phyloP scores from a whole-genome alignment of 2,113 vertebrate genomes.

The Pycnonotus jocosus region DNA sequence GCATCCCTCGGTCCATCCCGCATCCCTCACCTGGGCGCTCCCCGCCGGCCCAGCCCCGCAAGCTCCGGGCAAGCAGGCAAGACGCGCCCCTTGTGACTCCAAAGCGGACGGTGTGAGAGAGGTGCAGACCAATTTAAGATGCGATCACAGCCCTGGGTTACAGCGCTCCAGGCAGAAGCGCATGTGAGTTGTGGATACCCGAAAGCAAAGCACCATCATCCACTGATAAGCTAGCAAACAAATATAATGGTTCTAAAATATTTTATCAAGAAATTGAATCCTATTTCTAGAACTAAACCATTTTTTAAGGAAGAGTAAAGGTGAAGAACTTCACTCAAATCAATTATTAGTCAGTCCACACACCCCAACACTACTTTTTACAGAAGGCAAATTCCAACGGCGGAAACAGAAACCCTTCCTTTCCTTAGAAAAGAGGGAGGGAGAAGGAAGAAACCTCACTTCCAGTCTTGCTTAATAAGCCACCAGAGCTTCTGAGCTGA shows the following conservation, averaged over 20 bases:
- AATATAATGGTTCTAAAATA: not conserved
- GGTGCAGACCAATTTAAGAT: no score
- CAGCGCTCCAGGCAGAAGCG: not conserved
- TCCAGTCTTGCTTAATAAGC: not conserved
- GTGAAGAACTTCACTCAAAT: not conserved
- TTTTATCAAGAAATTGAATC: not conserved
- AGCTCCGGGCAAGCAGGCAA: not conserved
- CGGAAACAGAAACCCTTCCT: not conserved
- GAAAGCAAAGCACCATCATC: not conserved
- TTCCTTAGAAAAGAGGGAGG: not conserved
- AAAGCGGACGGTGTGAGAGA: rapidly evolving
- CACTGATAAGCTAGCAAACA: not conserved
- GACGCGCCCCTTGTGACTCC: not conserved
- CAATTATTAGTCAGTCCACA: not conserved
- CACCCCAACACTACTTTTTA: not conserved
- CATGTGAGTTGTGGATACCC: not conserved
- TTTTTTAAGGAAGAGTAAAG: not conserved
- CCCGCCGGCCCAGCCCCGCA: not conserved
- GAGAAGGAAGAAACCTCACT: not conserved
- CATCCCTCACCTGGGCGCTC: not conserved
- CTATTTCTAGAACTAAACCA: not conserved
- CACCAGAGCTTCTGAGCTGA: not conserved
- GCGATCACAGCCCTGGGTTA: not conserved
- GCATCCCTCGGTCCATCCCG: not conserved
- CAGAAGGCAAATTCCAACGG: not conserved